phyloP scores from a whole-genome alignment of 2,888 invertebrate species.

The Diadromus collaris region DNA sequence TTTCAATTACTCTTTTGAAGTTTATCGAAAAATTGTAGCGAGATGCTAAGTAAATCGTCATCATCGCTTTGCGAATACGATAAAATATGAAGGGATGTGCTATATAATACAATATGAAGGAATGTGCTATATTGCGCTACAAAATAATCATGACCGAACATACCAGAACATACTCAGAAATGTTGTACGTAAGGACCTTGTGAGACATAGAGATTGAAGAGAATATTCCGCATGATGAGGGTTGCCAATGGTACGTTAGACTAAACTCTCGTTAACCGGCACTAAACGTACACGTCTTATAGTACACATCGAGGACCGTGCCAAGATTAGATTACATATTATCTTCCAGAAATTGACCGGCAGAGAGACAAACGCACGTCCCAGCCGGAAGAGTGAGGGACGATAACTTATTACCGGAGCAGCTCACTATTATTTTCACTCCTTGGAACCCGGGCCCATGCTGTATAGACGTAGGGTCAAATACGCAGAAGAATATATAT shows the following conservation, averaged over 20 bases:
- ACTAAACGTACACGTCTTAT: not conserved
- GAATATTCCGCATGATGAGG: not conserved
- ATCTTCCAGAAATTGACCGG: conserved; percentile 40
- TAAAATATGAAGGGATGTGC: not conserved
- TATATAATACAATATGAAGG: not conserved
- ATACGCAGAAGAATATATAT: conserved; percentile 24
- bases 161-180: too few species aligned
- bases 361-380: not conserved
- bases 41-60: too few species aligned
- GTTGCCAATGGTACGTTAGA: not conserved
- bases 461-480: conserved; percentile 42
- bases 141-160: too few species aligned
- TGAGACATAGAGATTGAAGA: not conserved
- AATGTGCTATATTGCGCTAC: not conserved
- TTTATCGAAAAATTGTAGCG: too few species aligned
- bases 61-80: too few species aligned
- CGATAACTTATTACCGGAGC: not conserved
- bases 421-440: conserved; percentile 3
- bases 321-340: conserved; percentile 46
- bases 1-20: too few species aligned
- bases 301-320: not conserved
- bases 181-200: not conserved
- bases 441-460: conserved; percentile 46
- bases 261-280: not conserved
- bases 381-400: conserved; percentile 14